A percentile compares a stretch with the other conserved stretches of the same genome.
phyloP scores from a whole-genome alignment of 2,113 vertebrate species.

The Hymenochirus boettgeri region DNA sequence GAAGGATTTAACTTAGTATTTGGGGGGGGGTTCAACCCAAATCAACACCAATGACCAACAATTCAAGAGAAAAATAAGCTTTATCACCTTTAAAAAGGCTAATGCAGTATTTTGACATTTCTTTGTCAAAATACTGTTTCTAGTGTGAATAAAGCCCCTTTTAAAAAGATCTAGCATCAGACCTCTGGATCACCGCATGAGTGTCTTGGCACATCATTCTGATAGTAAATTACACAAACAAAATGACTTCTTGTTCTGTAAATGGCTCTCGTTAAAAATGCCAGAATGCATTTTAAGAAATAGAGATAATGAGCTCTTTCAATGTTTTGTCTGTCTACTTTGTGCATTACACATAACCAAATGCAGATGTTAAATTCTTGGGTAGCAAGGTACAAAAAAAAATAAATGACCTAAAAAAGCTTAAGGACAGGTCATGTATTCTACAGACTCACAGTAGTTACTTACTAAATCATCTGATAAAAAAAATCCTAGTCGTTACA shows the following conservation, averaged over 20 bases:
- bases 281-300: slow-evolving; percentile 39
- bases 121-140: not conserved
- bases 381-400: slow-evolving; percentile 21
- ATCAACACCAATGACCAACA: too few relatives aligned
- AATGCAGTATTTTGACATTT: too few relatives aligned
- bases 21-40: too few relatives aligned
- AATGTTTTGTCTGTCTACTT: slow-evolving; percentile 37
- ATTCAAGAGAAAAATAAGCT: too few relatives aligned
- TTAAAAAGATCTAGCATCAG: slow-evolving; percentile 32
- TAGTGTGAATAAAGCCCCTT: slow-evolving; percentile 18
- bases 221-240: slow-evolving; percentile 38
- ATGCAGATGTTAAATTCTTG: slow-evolving; percentile 21
- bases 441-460: slow-evolving; percentile 6
- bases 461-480: slow-evolving; percentile 21
- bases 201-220: slow-evolving; percentile 24
- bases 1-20: too few relatives aligned
- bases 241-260: slow-evolving; percentile 41
- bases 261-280: slow-evolving; percentile 40
- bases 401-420: slow-evolving; percentile 29
- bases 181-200: slow-evolving; percentile 15
- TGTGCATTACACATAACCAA: slow-evolving; percentile 29
- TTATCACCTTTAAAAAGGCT: too few relatives aligned
- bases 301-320: slow-evolving; percentile 36
- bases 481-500: slow-evolving; percentile 2
- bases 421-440: slow-evolving; percentile 21